Base-by-base conservation (phyloP, 2,888 invertebrate species). In the Drosophila eohydei region DNA sequence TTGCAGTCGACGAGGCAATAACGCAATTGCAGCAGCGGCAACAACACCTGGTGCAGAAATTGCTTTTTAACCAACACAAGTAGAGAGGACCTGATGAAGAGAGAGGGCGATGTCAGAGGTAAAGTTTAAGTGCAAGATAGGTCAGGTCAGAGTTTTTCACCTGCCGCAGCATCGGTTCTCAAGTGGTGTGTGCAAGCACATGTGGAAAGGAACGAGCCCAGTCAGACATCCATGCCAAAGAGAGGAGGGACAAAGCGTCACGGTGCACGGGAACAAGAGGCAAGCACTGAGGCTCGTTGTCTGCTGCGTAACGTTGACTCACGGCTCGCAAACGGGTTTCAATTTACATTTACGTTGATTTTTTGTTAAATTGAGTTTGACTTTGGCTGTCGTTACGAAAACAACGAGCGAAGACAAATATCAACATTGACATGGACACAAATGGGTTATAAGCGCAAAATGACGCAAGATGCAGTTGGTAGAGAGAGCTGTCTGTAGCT, bases 301-400 rank as follows among this genome's bases (percentile, higher is more conserved):
- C 65, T 68, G 65, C 41, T 69, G 63, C 32, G 69, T 67, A 61
- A 58, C 64, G 62, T 71, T 78, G 81, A 73, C 67, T 77, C 78
- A 71, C 71, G 81, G 66, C 50, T 70, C 67, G 71, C 71, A 74
- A 65, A 72, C 73, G 56, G 74, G 88, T 77, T 84, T 83, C 83
- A 83, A 83, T 83, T 87, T 87, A 84, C 83, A 87, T 83, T 87
- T 76, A 77, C 83, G 85, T 84, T 87, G 85, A 84, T 84, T 83
- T 83, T 87, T 87, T 83, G 85, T 87, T 83, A 79, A 83, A 83
- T 83, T 84, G 88, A 77, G 88, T 84, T 83, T 84, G 85, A 81
- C 88, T 83, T 74, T 78, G 75, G 76, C 58, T 82, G 82, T 74
- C 85, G 83, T 43, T 68, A 44, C 72, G 52, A 46, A 28, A 52